Evolutionary conservation across 2,113 vertebrate species (phyloP).

Genomic region (Phrynosoma platyrhinos): DNA sequence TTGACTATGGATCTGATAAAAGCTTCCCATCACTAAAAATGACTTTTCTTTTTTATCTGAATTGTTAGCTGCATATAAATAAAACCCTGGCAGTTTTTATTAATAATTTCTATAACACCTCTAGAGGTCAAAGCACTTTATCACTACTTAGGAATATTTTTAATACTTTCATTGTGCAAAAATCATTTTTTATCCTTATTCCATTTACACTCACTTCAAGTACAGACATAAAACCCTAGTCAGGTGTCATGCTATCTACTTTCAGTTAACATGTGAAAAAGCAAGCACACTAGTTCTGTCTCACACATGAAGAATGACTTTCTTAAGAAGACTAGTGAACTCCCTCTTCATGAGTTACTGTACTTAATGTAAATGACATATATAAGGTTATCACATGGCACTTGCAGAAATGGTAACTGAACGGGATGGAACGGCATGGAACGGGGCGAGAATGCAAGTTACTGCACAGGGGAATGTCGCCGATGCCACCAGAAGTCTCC

Average conservation of each 20-base stretch:
- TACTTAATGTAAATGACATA: too few species aligned
- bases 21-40: slow-evolving; percentile 17
- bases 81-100: slow-evolving; percentile 9
- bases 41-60: slow-evolving; percentile 16
- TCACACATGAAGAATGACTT: too few species aligned
- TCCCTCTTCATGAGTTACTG: too few species aligned
- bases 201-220: neutral
- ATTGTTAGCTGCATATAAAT: slow-evolving; percentile 3
- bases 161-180: neutral
- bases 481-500: too few species aligned
- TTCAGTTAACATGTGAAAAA: too few species aligned
- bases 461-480: too few species aligned
- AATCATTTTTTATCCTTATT: neutral
- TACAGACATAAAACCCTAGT: neutral
- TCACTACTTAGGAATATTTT: neutral
- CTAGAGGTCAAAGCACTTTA: neutral
- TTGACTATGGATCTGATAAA: slow-evolving; percentile 16
- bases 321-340: too few species aligned
- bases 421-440: too few species aligned
- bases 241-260: neutral
- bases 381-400: too few species aligned
- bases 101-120: slow-evolving; percentile 13
- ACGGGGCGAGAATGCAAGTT: too few species aligned
- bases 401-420: too few species aligned
- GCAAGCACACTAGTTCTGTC: too few species aligned